Evolutionary conservation across 2,888 invertebrate species (phyloP).

Genomic region (Hetaerina titia): DNA sequence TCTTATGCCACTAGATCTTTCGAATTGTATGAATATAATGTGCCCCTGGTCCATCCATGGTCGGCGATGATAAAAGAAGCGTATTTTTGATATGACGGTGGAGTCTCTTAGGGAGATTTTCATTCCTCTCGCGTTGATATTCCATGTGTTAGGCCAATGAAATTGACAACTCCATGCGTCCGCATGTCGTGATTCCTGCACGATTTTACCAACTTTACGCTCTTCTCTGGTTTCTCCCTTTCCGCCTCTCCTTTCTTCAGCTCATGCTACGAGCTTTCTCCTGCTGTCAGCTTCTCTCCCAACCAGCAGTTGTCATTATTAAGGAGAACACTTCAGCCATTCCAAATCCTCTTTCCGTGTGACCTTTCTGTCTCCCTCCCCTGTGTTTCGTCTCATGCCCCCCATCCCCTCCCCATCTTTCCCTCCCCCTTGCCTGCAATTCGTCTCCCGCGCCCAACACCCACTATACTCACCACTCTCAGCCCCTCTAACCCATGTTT

Average conservation of each 20-base stretch:
- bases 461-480: neutral
- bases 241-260: neutral
- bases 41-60: too few species aligned
- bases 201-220: too few species aligned
- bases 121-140: too few species aligned
- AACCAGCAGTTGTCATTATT: neutral
- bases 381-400: neutral
- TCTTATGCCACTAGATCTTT: too few species aligned
- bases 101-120: too few species aligned
- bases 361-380: neutral
- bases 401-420: neutral
- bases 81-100: too few species aligned
- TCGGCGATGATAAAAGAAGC: too few species aligned
- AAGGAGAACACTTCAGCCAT: neutral
- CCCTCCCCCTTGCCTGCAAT: neutral
- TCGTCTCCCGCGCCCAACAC: neutral
- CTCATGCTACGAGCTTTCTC: neutral
- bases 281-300: neutral
- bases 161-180: too few species aligned
- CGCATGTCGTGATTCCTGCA: too few species aligned
- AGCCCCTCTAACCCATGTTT: neutral
- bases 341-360: slow-evolving; percentile 12
- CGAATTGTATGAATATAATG: too few species aligned
- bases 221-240: too few species aligned
- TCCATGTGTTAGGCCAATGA: too few species aligned